Evolutionary conservation across 2,888 invertebrate species (phyloP), one percentile per base, ranked within the genome.

Genomic region (Thyatira batis): DNA sequence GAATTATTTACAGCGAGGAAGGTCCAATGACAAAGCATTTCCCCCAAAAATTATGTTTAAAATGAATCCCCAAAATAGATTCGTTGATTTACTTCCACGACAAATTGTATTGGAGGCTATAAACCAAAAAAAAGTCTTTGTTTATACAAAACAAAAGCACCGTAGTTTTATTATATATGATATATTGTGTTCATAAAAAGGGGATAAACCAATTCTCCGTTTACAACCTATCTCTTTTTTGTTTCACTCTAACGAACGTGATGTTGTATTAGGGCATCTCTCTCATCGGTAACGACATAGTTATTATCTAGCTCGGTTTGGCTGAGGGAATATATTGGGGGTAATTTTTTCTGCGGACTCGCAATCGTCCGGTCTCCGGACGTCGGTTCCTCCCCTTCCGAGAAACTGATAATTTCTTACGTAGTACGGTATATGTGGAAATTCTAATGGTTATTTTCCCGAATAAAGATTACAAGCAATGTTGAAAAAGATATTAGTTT

Each of bases 181-280:
- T 76, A 71, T 71, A 74, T 72, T 66, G 64, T 65, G 60, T 75
- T 76, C 73, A 78, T 74, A 71, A 76, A 77, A 69, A 65, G 63
- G 57, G 61, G 54, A 69, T 69, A 71, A 72, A 69, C 65, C 69
- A 71, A 64, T 64, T 64, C 55, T 54, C 57, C 60, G 67, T 66
- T 70, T 62, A 62, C 52, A 55, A 58, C 57, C 56, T 65, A 53
- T 51, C 63, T 55, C 17, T 27, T 28, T 46, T 63, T 50, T 56
- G 39, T 62, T 60, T 55, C 60, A 51, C 49, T 63, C 50, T 51
- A 21, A n/a, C 43, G 20, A 43, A 11, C 39, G 4, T 20, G 9
- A 33, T 53, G n/a, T 13, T 53, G 30, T 57, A 54, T 61, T n/a
- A 6, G 21, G 17, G 39, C 48, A 45, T 65, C 58, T 21, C 46